Evolutionary conservation across 2,113 vertebrate species (phyloP), one percentile per base, ranked within the genome.

Genomic region (Bufo gargarizans): DNA sequence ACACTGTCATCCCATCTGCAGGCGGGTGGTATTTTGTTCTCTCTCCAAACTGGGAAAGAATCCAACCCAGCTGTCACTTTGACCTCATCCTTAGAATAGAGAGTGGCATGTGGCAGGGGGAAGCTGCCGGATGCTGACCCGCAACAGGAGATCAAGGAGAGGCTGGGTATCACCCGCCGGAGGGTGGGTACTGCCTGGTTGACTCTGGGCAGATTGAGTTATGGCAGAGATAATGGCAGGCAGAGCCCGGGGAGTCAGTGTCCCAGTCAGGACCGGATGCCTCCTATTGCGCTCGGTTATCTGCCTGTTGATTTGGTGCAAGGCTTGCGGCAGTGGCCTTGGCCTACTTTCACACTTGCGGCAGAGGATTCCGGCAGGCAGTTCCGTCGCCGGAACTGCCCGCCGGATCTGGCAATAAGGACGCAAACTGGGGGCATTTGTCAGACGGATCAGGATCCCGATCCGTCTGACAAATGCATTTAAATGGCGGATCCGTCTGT

Each of bases 21-120:
- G 85, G 17, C 53, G 58, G 56, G 45, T 81, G 77, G n/a, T 58
- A 59, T 81, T 69, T 72, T 87, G 77, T 87, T 86, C 77, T 72
- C 49, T 79, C 63, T 81, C 22, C 17, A 17, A 80, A 5, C 86
- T 80, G 78, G 86, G 86, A 71, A 43, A 17, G 77, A 43, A 72
- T 87, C 86, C 86, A 79, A 82, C 33, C 50, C 86, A 88, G 79
- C 78, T 82, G 86, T 82, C 79, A 74, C 67, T 76, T 74, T 88
- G 86, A 88, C 86, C 86, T 76, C 53, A 61, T 80, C 47, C 79
- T 87, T 47, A 88, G 86, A 71, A 81, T 81, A 82, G 86, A 72
- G 78, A 55, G 20, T 17, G 55, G 67, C 65, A 61, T 88, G 67
- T 88, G 67, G 79, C 78, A 74, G 65, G 81, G 58, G 49, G 47